Evolutionary conservation across 2,113 vertebrate genomes (phyloP).

Genomic region (Hippocampus barbouri): DNA sequence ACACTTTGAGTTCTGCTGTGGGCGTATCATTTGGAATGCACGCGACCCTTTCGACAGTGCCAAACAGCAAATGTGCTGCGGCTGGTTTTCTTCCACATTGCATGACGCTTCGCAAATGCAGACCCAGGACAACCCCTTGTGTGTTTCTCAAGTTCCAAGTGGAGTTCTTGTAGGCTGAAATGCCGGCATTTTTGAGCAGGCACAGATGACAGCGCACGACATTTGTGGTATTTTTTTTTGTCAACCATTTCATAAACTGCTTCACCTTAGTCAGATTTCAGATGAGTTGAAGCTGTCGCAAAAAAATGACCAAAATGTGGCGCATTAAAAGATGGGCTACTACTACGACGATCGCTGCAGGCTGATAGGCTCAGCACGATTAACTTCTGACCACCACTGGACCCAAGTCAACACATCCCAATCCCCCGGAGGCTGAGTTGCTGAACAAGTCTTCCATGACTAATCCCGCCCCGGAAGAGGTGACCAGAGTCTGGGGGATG

Average conservation of each 20-base stretch:
- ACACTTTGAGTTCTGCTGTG: too few relatives aligned
- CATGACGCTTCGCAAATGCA: too few relatives aligned
- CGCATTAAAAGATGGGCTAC: not conserved
- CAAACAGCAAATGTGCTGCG: too few relatives aligned
- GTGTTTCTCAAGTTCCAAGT: not conserved
- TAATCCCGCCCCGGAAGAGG: conserved; percentile 47
- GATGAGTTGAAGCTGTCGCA: not conserved
- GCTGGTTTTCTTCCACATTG: too few relatives aligned
- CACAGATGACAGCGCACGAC: not conserved
- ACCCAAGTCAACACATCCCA: conserved; percentile 27
- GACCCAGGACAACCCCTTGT: too few relatives aligned
- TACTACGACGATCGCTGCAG: conserved; percentile 18
- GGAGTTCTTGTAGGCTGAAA: not conserved
- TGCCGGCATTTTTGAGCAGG: not conserved
- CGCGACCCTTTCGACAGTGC: too few relatives aligned
- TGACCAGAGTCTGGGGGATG: conserved; percentile 12
- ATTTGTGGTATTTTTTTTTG: not conserved
- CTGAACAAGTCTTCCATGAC: conserved; percentile 22
- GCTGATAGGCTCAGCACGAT: conserved; percentile 10
- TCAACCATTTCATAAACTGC: not conserved
- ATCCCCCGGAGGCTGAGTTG: conserved; percentile 29
- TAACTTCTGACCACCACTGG: conserved; percentile 14
- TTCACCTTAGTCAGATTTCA: not conserved
- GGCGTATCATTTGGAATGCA: too few relatives aligned
- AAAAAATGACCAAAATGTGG: too few relatives aligned